Evolutionary conservation across 2,113 vertebrate species (phyloP).

Genomic region (Oncorhynchus nerka): DNA sequence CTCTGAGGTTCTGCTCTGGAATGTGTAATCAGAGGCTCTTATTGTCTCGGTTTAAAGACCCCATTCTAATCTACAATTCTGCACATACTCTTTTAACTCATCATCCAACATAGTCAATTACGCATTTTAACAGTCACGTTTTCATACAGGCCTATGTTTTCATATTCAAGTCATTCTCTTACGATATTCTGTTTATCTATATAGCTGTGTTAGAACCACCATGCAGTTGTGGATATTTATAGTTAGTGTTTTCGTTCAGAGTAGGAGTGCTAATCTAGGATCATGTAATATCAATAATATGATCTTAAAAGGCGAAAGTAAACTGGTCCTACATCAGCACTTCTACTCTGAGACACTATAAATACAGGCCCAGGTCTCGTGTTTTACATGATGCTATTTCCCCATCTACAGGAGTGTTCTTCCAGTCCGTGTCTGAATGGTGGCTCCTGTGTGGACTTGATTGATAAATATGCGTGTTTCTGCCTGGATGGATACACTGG

Average conservation of each 20-base stretch:
- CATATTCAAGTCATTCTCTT: background rate
- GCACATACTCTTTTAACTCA: background rate
- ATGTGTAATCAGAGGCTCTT: conserved; percentile 70
- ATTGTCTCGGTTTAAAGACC: conserved; percentile 29
- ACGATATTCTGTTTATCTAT: background rate
- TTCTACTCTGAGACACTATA: background rate
- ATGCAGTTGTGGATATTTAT: background rate
- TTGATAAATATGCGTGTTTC: conserved; percentile 72
- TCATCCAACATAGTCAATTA: background rate
- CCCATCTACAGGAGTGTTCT: conserved; percentile 71
- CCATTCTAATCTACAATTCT: background rate
- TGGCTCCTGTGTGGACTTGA: conserved; percentile 74
- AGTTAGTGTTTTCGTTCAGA: background rate
- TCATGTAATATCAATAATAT: too few relatives aligned
- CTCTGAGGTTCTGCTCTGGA: conserved; percentile 50
- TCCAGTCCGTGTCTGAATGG: conserved; percentile 73
- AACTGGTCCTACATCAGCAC: too few relatives aligned
- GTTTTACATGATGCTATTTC: conserved; percentile 19
- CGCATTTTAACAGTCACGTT: background rate
- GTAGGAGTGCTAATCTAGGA: too few relatives aligned
- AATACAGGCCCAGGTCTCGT: background rate
- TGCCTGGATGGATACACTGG: conserved; percentile 74
- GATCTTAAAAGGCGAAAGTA: too few relatives aligned
- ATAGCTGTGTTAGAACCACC: background rate
- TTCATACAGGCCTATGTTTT: background rate